A percentile compares a stretch with the other conserved stretches of the same genome.
Evolutionary conservation across 2,797 vertebrate genomes (phyloP).

Genomic region (Pristis pectinata): DNA sequence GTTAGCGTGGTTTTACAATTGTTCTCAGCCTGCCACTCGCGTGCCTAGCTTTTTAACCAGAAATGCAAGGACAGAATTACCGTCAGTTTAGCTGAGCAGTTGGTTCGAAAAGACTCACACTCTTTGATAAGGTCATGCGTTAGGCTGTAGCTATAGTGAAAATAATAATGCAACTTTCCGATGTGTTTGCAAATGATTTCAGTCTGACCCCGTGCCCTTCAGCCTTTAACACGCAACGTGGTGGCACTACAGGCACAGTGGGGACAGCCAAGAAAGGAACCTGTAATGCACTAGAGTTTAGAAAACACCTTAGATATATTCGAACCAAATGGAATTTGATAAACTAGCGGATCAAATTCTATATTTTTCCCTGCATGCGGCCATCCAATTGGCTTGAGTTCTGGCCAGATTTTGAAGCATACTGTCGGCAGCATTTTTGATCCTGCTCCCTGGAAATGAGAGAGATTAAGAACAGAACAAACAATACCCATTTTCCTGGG

Average conservation of each 20-base stretch:
- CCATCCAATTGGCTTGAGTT: background rate
- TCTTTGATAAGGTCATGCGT: slow-evolving; percentile 53
- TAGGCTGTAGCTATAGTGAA: slow-evolving; percentile 67
- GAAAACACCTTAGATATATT: slow-evolving; percentile 21
- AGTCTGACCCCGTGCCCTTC: slow-evolving; percentile 75
- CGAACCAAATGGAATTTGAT: slow-evolving; percentile 12
- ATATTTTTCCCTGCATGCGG: background rate
- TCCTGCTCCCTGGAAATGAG: background rate
- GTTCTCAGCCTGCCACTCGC: background rate
- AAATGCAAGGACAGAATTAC: background rate
- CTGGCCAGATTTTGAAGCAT: background rate
- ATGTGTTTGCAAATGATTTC: slow-evolving; percentile 88
- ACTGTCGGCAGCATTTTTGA: background rate
- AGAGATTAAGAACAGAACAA: slow-evolving; percentile 12
- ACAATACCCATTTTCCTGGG: slow-evolving; percentile 23
- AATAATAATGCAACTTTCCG: slow-evolving; percentile 88
- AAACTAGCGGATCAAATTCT: slow-evolving; percentile 13
- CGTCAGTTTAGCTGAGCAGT: background rate
- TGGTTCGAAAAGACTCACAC: background rate
- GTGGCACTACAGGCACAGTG: slow-evolving; percentile 54
- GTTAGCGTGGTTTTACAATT: background rate
- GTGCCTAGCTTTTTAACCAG: background rate
- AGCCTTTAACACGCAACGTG: slow-evolving; percentile 64
- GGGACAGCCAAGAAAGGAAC: slow-evolving; percentile 44
- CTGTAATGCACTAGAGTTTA: slow-evolving; percentile 26